Evolutionary conservation across 2,888 invertebrate genomes (phyloP), one percentile per base, ranked within the genome.

Genomic region (Cephus spinipes): DNA sequence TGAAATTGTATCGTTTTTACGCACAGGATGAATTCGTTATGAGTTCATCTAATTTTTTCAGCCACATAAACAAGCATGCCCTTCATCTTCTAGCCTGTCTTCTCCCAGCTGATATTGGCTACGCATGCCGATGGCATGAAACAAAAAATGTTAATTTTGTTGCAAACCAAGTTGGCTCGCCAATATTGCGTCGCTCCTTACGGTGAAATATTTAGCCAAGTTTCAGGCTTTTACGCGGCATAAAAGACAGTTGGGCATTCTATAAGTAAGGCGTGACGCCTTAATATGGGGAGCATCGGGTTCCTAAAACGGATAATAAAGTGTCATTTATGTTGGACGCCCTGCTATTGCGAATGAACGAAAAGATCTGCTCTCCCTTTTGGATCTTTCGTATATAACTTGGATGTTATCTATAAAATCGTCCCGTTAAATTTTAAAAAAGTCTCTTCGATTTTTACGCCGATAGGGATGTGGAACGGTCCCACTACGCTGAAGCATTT

Each of bases 111-210:
- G 81, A 85, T 83, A 85, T 84, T 83, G 83, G 83, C 84, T 81
- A 83, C 82, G 84, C 81, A 83, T 82, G 80, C 77, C 82, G 83
- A 83, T 86, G 85, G 87, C 83, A 83, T 82, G 86, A 83, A 86
- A 74, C 83, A 86, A 74, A 86, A 88, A 88, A 88, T 88, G 88
- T 85, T 86, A 88, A 88, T 88, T 88, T 86, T 82, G 82, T 83
- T 81, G 85, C 85, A 84, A 81, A 81, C 81, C 82, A 83, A 80
- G 30, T 55, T 23, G 80, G 75, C 73, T 75, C 74, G 78, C 74
- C 69, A 74, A 73, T 79, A 79, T 82, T 82, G 80, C 81, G 79
- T 74, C 69, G 69, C 79, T 80, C 69, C 77, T 81, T 81, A 81
- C 79, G 78, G 75, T 71, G 76, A 79, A 79, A 82, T 82, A 81